Conservation (phyloP, 2,888 invertebrate genomes). For the Scelioninae gen. 2 region DNA sequence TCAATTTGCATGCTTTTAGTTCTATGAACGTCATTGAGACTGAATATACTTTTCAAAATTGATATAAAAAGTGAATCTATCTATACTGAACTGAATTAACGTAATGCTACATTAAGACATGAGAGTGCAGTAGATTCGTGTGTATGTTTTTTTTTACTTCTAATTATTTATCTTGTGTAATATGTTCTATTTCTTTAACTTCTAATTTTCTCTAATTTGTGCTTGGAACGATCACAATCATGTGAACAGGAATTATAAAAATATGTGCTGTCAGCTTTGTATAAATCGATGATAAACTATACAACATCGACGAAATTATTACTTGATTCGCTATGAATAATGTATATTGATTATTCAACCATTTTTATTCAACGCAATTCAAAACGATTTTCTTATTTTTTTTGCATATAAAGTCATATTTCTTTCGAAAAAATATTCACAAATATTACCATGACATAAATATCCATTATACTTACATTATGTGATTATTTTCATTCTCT, state of each 20-base stretch:
- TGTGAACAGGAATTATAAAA: slow-evolving; percentile 31
- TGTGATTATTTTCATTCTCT: too few relatives aligned
- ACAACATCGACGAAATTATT: too few relatives aligned
- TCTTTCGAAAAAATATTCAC: too few relatives aligned
- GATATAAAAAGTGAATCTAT: slow-evolving; percentile 13
- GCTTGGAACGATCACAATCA: slow-evolving; percentile 32
- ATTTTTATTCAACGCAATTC: too few relatives aligned
- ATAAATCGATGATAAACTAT: too few relatives aligned
- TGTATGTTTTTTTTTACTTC: slow-evolving; percentile 6
- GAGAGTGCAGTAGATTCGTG: slow-evolving; percentile 42
- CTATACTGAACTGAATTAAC: slow-evolving; percentile 9
- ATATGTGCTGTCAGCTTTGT: too few relatives aligned
- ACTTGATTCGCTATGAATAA: too few relatives aligned
- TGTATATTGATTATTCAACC: too few relatives aligned
- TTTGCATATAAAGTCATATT: too few relatives aligned
- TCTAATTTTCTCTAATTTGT: slow-evolving; percentile 32
- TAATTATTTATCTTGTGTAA: slow-evolving; percentile 25
- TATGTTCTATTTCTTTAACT: slow-evolving; percentile 36
- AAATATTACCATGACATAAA: too few relatives aligned
- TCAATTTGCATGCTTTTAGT: slow-evolving; percentile 65
- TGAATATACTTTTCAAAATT: slow-evolving; percentile 10
- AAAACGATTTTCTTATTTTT: too few relatives aligned
- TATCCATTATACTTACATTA: too few relatives aligned
- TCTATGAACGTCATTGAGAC: slow-evolving; percentile 18
- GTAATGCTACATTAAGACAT: slow-evolving; percentile 19